Evolutionary conservation across 1,140 invertebrate species (phyloP).

Genomic region (Wasmannia auropunctata): DNA sequence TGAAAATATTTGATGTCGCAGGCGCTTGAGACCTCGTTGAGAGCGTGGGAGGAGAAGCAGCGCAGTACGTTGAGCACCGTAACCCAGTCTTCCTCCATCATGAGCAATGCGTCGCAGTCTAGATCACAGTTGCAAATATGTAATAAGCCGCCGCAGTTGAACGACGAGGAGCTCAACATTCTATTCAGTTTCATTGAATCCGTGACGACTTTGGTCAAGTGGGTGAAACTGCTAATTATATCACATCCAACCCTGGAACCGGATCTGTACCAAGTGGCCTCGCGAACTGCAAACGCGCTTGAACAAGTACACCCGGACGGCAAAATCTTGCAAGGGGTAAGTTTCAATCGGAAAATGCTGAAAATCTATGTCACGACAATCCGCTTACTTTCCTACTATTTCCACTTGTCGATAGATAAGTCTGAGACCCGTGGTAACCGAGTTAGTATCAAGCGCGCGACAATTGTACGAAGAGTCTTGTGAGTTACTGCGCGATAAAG

Average conservation of each 20-base stretch:
- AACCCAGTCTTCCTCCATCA: slow-evolving; percentile 79
- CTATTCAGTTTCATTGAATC: slow-evolving; percentile 93
- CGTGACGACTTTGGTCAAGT: slow-evolving; percentile 92
- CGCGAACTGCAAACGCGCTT: slow-evolving; percentile 89
- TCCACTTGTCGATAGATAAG: slow-evolving; percentile 83
- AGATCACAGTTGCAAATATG: slow-evolving; percentile 70
- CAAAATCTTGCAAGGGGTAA: slow-evolving; percentile 91
- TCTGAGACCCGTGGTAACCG: slow-evolving; percentile 86
- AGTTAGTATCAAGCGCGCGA: slow-evolving; percentile 88
- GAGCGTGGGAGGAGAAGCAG: slow-evolving; percentile 98
- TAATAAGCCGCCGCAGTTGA: slow-evolving; percentile 76
- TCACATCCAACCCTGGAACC: slow-evolving; percentile 88
- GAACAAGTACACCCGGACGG: slow-evolving; percentile 94
- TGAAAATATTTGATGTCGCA: slow-evolving; percentile 75
- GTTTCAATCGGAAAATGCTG: slow-evolving; percentile 56
- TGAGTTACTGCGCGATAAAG: slow-evolving; percentile 89
- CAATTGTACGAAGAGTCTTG: slow-evolving; percentile 91
- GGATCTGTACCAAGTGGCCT: slow-evolving; percentile 91
- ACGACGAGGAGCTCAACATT: slow-evolving; percentile 91
- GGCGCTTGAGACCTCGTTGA: slow-evolving; percentile 95
- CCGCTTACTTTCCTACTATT: neutral
- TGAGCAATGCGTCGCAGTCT: slow-evolving; percentile 78
- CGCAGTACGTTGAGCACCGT: slow-evolving; percentile 85
- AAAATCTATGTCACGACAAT: slow-evolving; percentile 12
- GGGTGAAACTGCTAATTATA: slow-evolving; percentile 91